Evolutionary conservation across 2,113 vertebrate genomes (phyloP).

Genomic region (Haemorhous mexicanus): DNA sequence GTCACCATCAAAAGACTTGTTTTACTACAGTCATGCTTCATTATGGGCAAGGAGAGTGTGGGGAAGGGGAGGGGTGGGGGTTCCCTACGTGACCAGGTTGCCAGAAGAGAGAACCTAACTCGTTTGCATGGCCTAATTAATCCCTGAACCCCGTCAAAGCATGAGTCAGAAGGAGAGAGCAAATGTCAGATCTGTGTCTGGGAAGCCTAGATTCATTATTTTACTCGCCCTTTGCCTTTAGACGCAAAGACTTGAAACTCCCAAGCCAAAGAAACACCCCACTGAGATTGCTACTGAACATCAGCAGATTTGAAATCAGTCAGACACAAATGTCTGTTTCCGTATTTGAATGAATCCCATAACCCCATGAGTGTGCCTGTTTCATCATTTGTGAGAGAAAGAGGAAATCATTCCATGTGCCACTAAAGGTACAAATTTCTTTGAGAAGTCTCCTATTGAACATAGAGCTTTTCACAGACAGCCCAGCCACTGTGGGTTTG

Average conservation of each 20-base stretch:
- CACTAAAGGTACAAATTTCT: not conserved
- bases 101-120: slow-evolving; percentile 51
- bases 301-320: slow-evolving; percentile 7
- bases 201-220: slow-evolving; percentile 47
- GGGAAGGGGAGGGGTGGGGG: slow-evolving; percentile 22
- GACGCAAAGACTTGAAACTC: not conserved
- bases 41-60: slow-evolving; percentile 61
- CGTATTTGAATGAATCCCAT: slow-evolving; percentile 24
- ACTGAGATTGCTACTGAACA: not conserved
- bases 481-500: not conserved
- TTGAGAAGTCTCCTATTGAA: not conserved
- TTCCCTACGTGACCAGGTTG: slow-evolving; percentile 56
- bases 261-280: slow-evolving; percentile 7
- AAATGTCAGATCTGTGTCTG: slow-evolving; percentile 49
- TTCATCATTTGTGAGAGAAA: not conserved
- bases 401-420: not conserved
- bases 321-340: not conserved
- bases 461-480: not conserved
- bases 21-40: slow-evolving; percentile 80
- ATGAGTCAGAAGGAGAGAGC: slow-evolving; percentile 15
- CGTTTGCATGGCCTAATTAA: slow-evolving; percentile 47
- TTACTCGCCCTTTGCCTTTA: slow-evolving; percentile 17
- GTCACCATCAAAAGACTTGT: slow-evolving; percentile 72
- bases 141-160: slow-evolving; percentile 51
- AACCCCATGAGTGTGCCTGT: not conserved